Percentiles rank a stretch among this genome's conserved stretches.
Conservation (phyloP, 53 echinoderm and acorn worm species). For the Antedon mediterranea region DNA sequence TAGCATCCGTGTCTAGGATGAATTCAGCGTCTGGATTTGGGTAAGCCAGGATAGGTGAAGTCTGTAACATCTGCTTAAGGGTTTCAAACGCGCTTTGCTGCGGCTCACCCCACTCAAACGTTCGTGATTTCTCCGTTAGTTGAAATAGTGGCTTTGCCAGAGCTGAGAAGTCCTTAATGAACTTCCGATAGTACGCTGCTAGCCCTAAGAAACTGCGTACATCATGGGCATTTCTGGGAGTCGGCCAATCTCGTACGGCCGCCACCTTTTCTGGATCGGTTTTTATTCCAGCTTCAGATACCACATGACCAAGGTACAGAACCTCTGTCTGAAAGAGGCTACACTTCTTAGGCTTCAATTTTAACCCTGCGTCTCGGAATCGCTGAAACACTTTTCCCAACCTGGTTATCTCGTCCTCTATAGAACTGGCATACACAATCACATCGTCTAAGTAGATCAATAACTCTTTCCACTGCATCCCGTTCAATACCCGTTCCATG, state of each 20-base stretch:
- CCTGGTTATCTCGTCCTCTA: constrained; percentile 12
- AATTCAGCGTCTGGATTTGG: background rate
- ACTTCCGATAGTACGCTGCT: constrained; percentile 27
- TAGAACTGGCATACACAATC: constrained; percentile 25
- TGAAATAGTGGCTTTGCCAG: constrained; percentile 22
- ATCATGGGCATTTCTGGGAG: constrained; percentile 2
- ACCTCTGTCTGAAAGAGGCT: constrained; percentile 17
- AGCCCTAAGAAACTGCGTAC: constrained; percentile 34
- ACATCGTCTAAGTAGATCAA: constrained; percentile 52
- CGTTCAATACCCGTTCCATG: constrained; percentile 45
- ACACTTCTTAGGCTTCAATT: constrained; percentile 46
- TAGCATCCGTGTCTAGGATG: constrained; percentile 7
- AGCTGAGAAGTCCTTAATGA: constrained; percentile 11
- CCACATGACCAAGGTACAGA: constrained; percentile 8
- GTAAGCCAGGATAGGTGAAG: constrained; percentile 7
- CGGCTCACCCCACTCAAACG: constrained; percentile 7
- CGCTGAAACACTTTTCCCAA: constrained; percentile 10
- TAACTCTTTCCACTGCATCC: constrained; percentile 49
- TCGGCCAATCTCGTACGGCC: constrained; percentile 8
- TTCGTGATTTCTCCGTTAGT: constrained; percentile 9
- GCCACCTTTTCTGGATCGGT: constrained; percentile 15
- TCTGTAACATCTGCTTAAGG: constrained; percentile 5
- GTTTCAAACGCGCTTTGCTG: constrained; percentile 18
- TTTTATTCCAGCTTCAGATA: constrained; percentile 13
- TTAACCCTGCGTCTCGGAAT: constrained; percentile 23